Evolutionary conservation across 1,140 invertebrate genomes (phyloP).

Genomic region (Microplitis mediator): DNA sequence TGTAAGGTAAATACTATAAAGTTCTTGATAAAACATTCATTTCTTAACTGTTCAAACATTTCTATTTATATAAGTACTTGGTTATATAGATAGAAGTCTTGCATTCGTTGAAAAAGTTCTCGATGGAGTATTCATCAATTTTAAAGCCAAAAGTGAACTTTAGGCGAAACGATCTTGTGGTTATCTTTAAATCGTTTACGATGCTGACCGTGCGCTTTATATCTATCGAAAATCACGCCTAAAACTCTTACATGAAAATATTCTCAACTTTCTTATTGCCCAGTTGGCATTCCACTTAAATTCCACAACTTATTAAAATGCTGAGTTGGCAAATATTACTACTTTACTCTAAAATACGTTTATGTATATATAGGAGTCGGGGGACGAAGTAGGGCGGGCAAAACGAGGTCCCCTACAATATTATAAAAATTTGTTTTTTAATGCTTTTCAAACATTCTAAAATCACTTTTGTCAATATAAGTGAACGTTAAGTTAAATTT

Average conservation of each 20-base stretch:
- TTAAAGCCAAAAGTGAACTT: not conserved
- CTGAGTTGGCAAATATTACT: not conserved
- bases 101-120: not conserved
- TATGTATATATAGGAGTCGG: too few relatives aligned
- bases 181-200: constrained; percentile 17
- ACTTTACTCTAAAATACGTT: not conserved
- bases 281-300: not conserved
- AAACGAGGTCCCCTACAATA: too few relatives aligned
- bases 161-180: not conserved
- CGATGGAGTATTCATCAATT: constrained; percentile 1
- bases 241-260: not conserved
- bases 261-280: not conserved
- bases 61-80: constrained; percentile 29
- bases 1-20: too few relatives aligned
- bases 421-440: too few relatives aligned
- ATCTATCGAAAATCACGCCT: constrained; percentile 10
- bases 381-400: too few relatives aligned
- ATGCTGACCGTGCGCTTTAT: constrained; percentile 11
- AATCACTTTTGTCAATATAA: too few relatives aligned
- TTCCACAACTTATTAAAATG: constrained; percentile 3
- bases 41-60: constrained; percentile 17
- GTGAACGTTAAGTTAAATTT: too few relatives aligned
- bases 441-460: too few relatives aligned
- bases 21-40: too few relatives aligned
- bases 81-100: not conserved